Conservation (phyloP, 2,888 invertebrate genomes). For the Phyllotreta striolata region DNA sequence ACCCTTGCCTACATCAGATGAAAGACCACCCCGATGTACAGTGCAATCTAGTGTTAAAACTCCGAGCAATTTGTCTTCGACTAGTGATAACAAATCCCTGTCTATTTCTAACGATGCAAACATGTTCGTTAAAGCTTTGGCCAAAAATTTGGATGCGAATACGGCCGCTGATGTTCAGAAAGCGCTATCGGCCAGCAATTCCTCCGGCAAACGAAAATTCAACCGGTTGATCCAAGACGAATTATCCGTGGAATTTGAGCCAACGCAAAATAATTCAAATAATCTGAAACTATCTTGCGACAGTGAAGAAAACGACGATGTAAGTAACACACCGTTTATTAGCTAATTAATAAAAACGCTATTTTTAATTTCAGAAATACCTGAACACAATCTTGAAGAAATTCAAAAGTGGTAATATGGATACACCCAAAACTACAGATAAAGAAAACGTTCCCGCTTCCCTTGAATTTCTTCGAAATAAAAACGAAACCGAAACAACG, state of each 20-base stretch:
- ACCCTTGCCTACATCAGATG: not conserved
- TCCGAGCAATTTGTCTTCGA: not conserved
- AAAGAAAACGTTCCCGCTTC: not conserved
- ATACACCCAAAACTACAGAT: not conserved
- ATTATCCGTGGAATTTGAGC: constrained; percentile 50
- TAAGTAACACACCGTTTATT: constrained; percentile 29
- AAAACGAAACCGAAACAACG: not conserved
- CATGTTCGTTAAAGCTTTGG: too few species aligned
- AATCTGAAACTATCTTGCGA: too few species aligned
- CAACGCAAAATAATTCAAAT: constrained; percentile 7
- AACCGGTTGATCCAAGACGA: constrained; percentile 50
- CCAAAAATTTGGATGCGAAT: too few species aligned
- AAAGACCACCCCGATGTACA: constrained; percentile 2
- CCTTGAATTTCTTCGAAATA: too few species aligned
- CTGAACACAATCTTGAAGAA: constrained; percentile 41
- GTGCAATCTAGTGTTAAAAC: constrained; percentile 13
- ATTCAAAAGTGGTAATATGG: constrained; percentile 30
- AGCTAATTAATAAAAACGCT: not conserved
- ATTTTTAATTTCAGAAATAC: constrained; percentile 38
- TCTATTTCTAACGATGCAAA: too few species aligned
- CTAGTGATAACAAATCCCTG: too few species aligned
- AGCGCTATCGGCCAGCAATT: constrained; percentile 39
- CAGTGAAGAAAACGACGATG: constrained; percentile 40
- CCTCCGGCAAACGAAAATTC: constrained; percentile 43
- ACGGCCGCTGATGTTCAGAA: not conserved